Conservation (phyloP, 2,888 invertebrate species). For the Petrolisthes cinctipes region DNA sequence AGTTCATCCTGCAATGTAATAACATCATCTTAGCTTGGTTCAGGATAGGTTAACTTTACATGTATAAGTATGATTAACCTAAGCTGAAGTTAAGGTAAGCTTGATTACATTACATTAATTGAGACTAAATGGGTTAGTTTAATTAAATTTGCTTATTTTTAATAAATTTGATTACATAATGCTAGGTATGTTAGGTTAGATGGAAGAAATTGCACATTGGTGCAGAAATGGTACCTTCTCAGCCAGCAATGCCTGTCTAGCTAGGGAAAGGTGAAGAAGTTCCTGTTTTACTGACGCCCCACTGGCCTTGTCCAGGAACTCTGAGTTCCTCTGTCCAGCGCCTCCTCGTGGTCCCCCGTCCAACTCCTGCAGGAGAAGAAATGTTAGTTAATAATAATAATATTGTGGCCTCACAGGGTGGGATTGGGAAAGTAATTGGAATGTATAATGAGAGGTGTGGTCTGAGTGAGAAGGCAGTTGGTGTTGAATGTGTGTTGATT, state of each 20-base stretch:
- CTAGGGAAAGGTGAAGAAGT: conserved; percentile 36
- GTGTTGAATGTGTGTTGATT: neutral
- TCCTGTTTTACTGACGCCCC: conserved; percentile 39
- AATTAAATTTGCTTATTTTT: too few species aligned
- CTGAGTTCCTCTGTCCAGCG: conserved; percentile 1
- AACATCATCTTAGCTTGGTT: too few species aligned
- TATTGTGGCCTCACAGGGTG: too few species aligned
- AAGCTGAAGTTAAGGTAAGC: neutral
- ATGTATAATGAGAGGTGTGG: too few species aligned
- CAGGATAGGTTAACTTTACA: too few species aligned
- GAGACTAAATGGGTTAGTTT: too few species aligned
- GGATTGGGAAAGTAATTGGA: too few species aligned
- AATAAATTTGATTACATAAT: too few species aligned
- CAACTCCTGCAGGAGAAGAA: conserved; percentile 8
- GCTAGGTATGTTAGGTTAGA: neutral
- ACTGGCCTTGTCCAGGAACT: conserved; percentile 9
- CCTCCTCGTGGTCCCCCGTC: conserved; percentile 1
- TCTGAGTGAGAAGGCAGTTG: neutral
- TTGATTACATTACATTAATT: neutral
- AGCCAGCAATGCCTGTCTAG: conserved; percentile 35
- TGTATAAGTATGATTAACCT: neutral
- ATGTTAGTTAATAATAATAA: too few species aligned
- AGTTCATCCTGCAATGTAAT: conserved; percentile 31
- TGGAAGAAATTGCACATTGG: neutral
- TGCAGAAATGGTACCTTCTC: conserved; percentile 33